Evolutionary conservation across 2,113 vertebrate species (phyloP).

Genomic region (Petrocephalus zakoni): DNA sequence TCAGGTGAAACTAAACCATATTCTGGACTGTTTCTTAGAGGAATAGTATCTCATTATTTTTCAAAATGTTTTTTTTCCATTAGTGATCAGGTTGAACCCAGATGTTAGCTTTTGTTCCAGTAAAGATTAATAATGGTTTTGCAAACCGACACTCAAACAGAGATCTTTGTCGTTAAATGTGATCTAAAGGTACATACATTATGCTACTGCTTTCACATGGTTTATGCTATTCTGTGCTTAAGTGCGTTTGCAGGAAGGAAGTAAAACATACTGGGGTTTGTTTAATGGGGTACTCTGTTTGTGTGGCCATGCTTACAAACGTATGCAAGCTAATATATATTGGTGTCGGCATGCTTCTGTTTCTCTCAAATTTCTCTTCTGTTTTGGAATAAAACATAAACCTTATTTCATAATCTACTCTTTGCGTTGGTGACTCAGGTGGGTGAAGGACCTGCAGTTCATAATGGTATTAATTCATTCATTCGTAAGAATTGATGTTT

Average conservation of each 20-base stretch:
- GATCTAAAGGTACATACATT: too few relatives aligned
- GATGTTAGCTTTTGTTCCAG: neutral
- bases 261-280: neutral
- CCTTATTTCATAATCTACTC: neutral
- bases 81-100: neutral
- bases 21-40: neutral
- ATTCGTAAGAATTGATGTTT: neutral
- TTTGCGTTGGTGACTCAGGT: neutral
- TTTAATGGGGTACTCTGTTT: neutral
- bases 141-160: neutral
- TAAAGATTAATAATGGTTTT: neutral
- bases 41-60: neutral
- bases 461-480: neutral
- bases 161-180: neutral
- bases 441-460: neutral
- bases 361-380: neutral
- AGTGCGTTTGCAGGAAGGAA: neutral
- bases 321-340: neutral
- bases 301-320: neutral
- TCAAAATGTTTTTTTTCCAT: neutral
- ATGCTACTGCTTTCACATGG: neutral
- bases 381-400: neutral
- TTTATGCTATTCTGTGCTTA: neutral
- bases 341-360: neutral
- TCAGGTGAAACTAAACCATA: neutral